Percentiles rank a stretch among this genome's conserved stretches.
phyloP scores from a whole-genome alignment of 2,113 vertebrate genomes.

The Lagopus leucura region DNA sequence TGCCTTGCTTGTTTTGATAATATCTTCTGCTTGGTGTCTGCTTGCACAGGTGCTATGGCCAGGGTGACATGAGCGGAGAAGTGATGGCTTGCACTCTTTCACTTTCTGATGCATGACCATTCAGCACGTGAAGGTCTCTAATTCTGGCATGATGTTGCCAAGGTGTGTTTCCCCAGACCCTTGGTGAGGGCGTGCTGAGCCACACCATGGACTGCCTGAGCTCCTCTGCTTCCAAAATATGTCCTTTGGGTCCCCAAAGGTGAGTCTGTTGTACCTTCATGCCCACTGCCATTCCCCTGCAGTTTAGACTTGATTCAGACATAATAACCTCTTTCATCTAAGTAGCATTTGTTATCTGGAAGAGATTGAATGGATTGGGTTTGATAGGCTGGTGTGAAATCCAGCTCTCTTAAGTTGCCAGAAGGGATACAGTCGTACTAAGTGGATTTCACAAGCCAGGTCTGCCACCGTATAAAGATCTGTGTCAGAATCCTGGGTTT shows the following conservation, averaged over 20 bases:
- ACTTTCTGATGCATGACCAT: not conserved
- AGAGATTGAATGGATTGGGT: not conserved
- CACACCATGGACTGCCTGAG: not conserved
- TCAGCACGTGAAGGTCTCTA: not conserved
- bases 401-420: not conserved
- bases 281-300: not conserved
- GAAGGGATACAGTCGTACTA: not conserved
- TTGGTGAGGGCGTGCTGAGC: not conserved
- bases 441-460: not conserved
- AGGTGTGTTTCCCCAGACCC: not conserved
- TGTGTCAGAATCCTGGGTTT: not conserved
- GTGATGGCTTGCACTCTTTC: not conserved
- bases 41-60: not conserved
- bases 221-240: not conserved
- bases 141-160: not conserved
- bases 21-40: not conserved
- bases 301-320: not conserved
- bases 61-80: rapidly evolving
- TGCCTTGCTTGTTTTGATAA: not conserved
- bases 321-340: not conserved
- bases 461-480: not conserved
- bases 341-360: not conserved
- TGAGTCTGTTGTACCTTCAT: not conserved
- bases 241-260: not conserved
- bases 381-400: not conserved